phyloP scores from a whole-genome alignment of 1,140 invertebrate genomes.

The Ridgeia piscesae region DNA sequence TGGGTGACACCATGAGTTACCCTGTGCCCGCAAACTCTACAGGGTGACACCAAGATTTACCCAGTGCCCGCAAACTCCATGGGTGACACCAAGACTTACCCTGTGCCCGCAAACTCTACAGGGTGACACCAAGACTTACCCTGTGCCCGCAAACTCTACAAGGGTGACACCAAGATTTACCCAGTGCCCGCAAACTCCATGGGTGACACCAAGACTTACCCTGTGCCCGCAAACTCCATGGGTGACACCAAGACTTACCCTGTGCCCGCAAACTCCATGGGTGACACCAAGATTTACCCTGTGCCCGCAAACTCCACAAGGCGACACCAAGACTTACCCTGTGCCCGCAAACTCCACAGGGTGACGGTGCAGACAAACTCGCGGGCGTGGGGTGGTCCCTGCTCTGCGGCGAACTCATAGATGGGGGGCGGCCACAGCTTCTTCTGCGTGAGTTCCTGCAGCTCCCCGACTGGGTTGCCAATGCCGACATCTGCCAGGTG shows the following conservation, averaged over 20 bases:
- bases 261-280: slow-evolving; percentile 66
- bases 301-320: slow-evolving; percentile 64
- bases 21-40: too few species aligned
- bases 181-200: too few species aligned
- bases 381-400: slow-evolving; percentile 87
- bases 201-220: slow-evolving; percentile 65
- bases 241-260: slow-evolving; percentile 65
- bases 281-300: slow-evolving; percentile 67
- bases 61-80: too few species aligned
- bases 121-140: too few species aligned
- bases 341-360: slow-evolving; percentile 65
- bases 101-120: too few species aligned
- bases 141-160: too few species aligned
- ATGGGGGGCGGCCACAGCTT: slow-evolving; percentile 89
- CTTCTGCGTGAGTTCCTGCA: slow-evolving; percentile 96
- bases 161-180: too few species aligned
- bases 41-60: too few species aligned
- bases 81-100: too few species aligned
- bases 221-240: slow-evolving; percentile 66
- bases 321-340: slow-evolving; percentile 67
- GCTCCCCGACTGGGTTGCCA: slow-evolving; percentile 86
- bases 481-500: slow-evolving; percentile 7
- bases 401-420: slow-evolving; percentile 82
- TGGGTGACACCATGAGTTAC: too few species aligned
- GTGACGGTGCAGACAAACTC: slow-evolving; percentile 84